Conservation (phyloP, 1,140 invertebrate genomes). For the Venturia canescens region DNA sequence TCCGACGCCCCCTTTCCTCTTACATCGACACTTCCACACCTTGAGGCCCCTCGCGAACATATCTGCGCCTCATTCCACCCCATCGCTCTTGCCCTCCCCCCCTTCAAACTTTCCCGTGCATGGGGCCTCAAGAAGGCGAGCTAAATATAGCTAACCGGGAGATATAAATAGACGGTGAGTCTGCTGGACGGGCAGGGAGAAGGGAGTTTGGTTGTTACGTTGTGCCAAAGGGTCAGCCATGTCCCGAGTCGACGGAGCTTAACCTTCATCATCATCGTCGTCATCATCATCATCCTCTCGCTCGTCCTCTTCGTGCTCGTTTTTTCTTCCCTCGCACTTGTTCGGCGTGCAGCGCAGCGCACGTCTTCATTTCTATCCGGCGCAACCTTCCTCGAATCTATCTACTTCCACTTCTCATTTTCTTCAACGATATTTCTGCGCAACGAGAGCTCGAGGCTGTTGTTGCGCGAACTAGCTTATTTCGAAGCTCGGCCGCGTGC, state of each 20-base stretch:
- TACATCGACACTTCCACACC: slow-evolving; percentile 20
- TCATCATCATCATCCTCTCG: slow-evolving; percentile 43
- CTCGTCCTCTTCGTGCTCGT: slow-evolving; percentile 35
- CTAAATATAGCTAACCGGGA: slow-evolving; percentile 69
- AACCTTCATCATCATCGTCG: slow-evolving; percentile 37
- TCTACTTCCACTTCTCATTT: neutral
- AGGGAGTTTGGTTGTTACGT: slow-evolving; percentile 51
- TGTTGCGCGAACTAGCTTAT: neutral
- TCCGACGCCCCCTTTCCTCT: slow-evolving; percentile 19
- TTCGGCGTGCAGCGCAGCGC: neutral
- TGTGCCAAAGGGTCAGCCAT: slow-evolving; percentile 55
- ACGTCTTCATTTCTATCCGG: slow-evolving; percentile 27
- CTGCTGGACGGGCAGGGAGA: slow-evolving; percentile 40
- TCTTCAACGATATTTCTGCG: slow-evolving; percentile 29
- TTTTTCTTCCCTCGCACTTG: slow-evolving; percentile 35
- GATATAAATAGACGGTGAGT: slow-evolving; percentile 69
- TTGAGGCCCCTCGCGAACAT: slow-evolving; percentile 15
- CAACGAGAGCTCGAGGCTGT: neutral
- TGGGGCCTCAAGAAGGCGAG: slow-evolving; percentile 53
- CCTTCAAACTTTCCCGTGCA: slow-evolving; percentile 54
- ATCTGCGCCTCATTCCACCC: slow-evolving; percentile 24
- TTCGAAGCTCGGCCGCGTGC: slow-evolving; percentile 4
- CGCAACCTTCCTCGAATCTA: slow-evolving; percentile 20
- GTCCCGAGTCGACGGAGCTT: slow-evolving; percentile 30
- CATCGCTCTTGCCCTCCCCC: neutral